These are phyloP conservation scores for Episyrphus balteatus DNA, from an alignment of 1,140 invertebrate species.

Conservation along the genomic window DNA sequence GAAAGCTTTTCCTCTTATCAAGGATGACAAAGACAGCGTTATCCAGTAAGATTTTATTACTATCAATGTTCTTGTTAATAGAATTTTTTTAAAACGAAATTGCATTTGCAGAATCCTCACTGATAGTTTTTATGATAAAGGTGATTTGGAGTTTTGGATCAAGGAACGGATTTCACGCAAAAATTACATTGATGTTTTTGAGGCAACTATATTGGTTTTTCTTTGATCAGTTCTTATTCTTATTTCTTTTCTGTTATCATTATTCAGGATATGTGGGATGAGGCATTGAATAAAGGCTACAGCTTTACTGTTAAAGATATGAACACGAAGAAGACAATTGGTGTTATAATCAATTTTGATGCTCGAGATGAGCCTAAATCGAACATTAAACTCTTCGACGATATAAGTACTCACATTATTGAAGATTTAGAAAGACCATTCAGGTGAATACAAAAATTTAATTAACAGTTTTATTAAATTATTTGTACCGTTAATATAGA, in stretches of 20 bases:
- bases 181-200: constrained; percentile 60
- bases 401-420: too few species aligned
- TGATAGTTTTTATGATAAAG: constrained; percentile 71
- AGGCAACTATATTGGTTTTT: too few species aligned
- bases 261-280: constrained; percentile 54
- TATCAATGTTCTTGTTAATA: too few species aligned
- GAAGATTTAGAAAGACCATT: constrained; percentile 63
- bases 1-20: constrained; percentile 44
- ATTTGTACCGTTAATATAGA: too few species aligned
- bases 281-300: constrained; percentile 48
- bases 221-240: too few species aligned
- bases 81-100: not conserved
- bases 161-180: constrained; percentile 47
- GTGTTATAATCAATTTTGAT: constrained; percentile 67
- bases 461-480: too few species aligned
- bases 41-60: too few species aligned
- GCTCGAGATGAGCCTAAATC: constrained; percentile 60
- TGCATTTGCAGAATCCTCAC: constrained; percentile 62
- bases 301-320: constrained; percentile 52
- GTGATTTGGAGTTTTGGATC: constrained; percentile 67
- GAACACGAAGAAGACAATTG: constrained; percentile 38
- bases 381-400: too few species aligned
- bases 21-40: constrained; percentile 51
- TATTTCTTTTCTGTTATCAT: too few species aligned
- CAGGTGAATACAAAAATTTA: constrained; percentile 46